A percentile compares a stretch with the other conserved stretches of the same genome.
phyloP scores from a whole-genome alignment of 2,888 invertebrate genomes.

The Drosophila borborema region DNA sequence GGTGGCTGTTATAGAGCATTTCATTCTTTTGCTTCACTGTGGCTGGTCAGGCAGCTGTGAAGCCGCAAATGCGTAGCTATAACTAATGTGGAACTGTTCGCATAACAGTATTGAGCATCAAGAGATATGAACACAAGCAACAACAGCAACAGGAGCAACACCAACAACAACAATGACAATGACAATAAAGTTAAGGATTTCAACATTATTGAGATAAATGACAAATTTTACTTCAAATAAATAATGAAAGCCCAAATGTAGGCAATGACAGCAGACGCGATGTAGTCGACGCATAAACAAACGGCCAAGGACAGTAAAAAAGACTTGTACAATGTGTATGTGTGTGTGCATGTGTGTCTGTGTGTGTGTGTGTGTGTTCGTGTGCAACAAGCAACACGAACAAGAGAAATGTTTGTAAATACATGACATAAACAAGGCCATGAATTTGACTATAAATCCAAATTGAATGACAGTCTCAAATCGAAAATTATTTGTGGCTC shows the following conservation, averaged over 20 bases:
- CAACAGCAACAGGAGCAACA: constrained; percentile 1
- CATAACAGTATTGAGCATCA: constrained; percentile 30
- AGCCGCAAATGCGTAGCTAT: constrained; percentile 7
- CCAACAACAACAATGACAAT: not conserved
- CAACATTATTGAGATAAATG: constrained; percentile 59
- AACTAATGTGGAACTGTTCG: constrained; percentile 20
- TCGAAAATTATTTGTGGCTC: constrained; percentile 19
- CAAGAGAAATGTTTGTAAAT: constrained; percentile 55
- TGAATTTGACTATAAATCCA: constrained; percentile 56
- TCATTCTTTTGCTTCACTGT: not conserved
- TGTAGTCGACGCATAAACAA: constrained; percentile 24
- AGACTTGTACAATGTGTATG: not conserved
- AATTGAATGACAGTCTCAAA: constrained; percentile 48
- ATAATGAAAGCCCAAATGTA: constrained; percentile 44
- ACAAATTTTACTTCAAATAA: constrained; percentile 48
- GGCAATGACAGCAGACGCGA: constrained; percentile 23
- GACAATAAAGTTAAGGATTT: constrained; percentile 24
- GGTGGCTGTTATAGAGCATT: constrained; percentile 9
- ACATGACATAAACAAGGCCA: constrained; percentile 54
- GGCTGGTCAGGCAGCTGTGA: not conserved
- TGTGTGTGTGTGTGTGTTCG: not conserved
- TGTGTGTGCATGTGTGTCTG: not conserved
- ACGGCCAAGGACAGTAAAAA: constrained; percentile 17
- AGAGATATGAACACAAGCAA: constrained; percentile 7
- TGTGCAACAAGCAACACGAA: constrained; percentile 2